Percentiles rank a stretch among this genome's conserved stretches.
Evolutionary conservation across 2,888 invertebrate genomes (phyloP).

Genomic region (Entomobrya proxima): DNA sequence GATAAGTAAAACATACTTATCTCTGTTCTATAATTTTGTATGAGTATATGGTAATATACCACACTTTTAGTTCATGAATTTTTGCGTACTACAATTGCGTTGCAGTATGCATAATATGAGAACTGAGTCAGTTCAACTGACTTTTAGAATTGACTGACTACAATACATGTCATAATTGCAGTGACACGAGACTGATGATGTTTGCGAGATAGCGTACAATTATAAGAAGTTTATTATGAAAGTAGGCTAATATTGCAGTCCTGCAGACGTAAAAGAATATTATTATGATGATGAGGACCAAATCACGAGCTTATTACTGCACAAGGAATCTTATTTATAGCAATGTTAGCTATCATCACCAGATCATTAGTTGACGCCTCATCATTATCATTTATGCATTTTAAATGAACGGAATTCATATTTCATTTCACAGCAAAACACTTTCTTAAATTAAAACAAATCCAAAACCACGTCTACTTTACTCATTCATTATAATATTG

Average conservation of each 20-base stretch:
- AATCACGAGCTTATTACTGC: not conserved
- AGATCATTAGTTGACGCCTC: conserved; percentile 54
- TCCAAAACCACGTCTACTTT: not conserved
- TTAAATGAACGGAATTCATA: not conserved
- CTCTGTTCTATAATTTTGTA: no score
- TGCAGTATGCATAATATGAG: not conserved
- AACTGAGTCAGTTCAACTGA: no score
- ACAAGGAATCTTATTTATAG: not conserved
- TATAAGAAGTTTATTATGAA: not conserved
- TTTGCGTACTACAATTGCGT: conserved; percentile 10
- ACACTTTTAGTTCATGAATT: no score
- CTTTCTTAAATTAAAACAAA: conserved; percentile 16
- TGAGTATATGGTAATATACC: not conserved
- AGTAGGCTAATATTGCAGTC: conserved; percentile 8
- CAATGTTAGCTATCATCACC: conserved; percentile 27
- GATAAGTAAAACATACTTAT: no score
- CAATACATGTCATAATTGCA: conserved; percentile 33
- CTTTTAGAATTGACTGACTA: conserved; percentile 19
- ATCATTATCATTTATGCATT: conserved; percentile 30
- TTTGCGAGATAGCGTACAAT: not conserved
- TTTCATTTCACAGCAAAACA: not conserved
- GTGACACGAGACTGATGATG: conserved; percentile 25
- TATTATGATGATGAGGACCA: not conserved
- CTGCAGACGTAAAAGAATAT: not conserved
- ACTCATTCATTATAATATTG: conserved; percentile 5